A percentile compares a stretch with the other conserved stretches of the same genome.
These are phyloP conservation scores for Montifringilla adamsi DNA, from an alignment of 2,113 vertebrate genomes.

Conservation along the genomic window DNA sequence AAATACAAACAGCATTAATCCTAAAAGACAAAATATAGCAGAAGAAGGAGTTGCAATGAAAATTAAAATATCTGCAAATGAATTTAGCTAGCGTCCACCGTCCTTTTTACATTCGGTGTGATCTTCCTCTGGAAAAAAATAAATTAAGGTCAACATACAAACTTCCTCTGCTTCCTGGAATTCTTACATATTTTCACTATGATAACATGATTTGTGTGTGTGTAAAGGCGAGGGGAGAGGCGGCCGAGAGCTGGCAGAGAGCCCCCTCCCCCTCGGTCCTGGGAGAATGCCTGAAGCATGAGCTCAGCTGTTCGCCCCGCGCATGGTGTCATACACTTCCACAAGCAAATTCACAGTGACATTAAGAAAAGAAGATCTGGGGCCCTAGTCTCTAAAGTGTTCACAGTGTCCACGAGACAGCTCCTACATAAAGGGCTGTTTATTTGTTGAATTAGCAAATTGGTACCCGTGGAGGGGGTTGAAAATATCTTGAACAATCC, in stretches of 20 bases:
- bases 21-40: not conserved
- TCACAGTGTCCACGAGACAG: constrained; percentile 11
- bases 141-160: constrained; percentile 63
- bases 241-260: constrained; percentile 20
- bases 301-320: constrained; percentile 68
- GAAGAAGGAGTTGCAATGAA: not conserved
- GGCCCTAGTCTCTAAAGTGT: constrained; percentile 19
- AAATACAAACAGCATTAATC: not conserved
- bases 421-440: constrained; percentile 21
- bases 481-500: not conserved
- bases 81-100: not conserved
- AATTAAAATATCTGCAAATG: constrained; percentile 18
- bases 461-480: not conserved
- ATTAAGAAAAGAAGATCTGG: constrained; percentile 59
- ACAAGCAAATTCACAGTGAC: constrained; percentile 74
- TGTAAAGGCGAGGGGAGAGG: constrained; percentile 59
- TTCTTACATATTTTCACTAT: constrained; percentile 69
- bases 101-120: constrained; percentile 25
- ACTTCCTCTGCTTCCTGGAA: constrained; percentile 72
- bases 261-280: constrained; percentile 54
- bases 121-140: constrained; percentile 49
- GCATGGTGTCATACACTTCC: constrained; percentile 70
- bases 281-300: constrained; percentile 73
- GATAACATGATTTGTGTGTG: constrained; percentile 71
- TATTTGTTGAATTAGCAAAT: constrained; percentile 20